Evolutionary conservation across 1,140 invertebrate species (phyloP).

Genomic region (Metaphire vulgaris): DNA sequence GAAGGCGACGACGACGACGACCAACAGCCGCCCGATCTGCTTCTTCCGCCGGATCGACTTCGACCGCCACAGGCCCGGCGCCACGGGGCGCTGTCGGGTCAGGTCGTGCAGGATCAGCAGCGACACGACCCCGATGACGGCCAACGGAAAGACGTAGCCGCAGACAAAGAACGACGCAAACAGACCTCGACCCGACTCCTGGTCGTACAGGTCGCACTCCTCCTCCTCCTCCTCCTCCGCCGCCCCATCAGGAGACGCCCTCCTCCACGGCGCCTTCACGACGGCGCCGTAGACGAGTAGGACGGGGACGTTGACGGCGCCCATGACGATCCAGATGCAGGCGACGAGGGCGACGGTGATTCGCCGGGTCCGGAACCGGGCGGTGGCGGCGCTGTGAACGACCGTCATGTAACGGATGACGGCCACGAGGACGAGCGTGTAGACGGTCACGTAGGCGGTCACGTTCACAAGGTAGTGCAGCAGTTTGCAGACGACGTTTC

Average conservation of each 20-base stretch:
- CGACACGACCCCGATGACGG: slow-evolving; percentile 11
- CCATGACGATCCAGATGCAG: slow-evolving; percentile 13
- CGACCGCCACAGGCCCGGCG: not conserved
- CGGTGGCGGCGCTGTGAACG: slow-evolving; percentile 54
- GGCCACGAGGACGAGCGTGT: slow-evolving; percentile 84
- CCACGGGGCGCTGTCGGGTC: not conserved
- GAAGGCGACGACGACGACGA: slow-evolving; percentile 29
- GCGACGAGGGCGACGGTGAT: slow-evolving; percentile 52
- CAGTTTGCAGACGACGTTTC: slow-evolving; percentile 15
- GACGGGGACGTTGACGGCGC: slow-evolving; percentile 10
- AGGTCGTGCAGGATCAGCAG: slow-evolving; percentile 5
- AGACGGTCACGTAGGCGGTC: slow-evolving; percentile 80
- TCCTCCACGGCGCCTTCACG: not conserved
- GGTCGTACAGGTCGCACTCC: slow-evolving; percentile 1
- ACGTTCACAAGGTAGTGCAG: slow-evolving; percentile 53
- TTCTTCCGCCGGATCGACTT: not conserved
- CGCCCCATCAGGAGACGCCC: not conserved
- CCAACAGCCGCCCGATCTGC: slow-evolving; percentile 22
- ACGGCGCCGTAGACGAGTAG: slow-evolving; percentile 15
- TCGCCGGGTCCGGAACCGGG: slow-evolving; percentile 71
- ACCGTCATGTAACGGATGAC: slow-evolving; percentile 83
- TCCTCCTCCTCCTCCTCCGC: not conserved
- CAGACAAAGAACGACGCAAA: slow-evolving; percentile 13
- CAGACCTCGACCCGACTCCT: not conserved
- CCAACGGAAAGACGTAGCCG: slow-evolving; percentile 15